A percentile compares a stretch with the other conserved stretches of the same genome.
phyloP scores from a whole-genome alignment of 2,888 invertebrate species.

The Camponotus fellah region DNA sequence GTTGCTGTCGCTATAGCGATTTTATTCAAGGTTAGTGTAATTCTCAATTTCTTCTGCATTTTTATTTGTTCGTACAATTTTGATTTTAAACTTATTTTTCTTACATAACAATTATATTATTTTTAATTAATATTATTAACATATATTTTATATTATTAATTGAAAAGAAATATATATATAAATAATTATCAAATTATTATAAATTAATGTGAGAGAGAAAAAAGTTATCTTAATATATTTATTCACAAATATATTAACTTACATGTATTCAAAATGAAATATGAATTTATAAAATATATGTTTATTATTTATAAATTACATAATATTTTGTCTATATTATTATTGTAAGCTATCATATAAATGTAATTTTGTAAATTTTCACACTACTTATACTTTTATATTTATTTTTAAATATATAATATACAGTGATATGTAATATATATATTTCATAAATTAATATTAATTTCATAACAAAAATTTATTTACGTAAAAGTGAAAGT shows the following conservation, averaged over 20 bases:
- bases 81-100: neutral
- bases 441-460: neutral
- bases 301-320: too few species aligned
- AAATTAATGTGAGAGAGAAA: neutral
- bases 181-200: neutral
- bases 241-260: neutral
- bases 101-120: neutral
- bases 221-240: neutral
- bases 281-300: neutral
- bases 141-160: neutral
- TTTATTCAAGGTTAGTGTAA: slow-evolving; percentile 79
- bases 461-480: neutral
- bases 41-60: neutral
- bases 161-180: neutral
- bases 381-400: neutral
- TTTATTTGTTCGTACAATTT: slow-evolving; percentile 53
- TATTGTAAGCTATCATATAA: too few species aligned
- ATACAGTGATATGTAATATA: neutral
- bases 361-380: too few species aligned
- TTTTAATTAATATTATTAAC: neutral
- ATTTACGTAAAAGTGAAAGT: neutral
- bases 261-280: neutral
- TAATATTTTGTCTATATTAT: too few species aligned
- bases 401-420: neutral
- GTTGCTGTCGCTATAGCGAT: slow-evolving; percentile 79